A percentile compares a stretch with the other conserved stretches of the same genome.
Conservation (phyloP, 2,113 vertebrate genomes). For the Saguinus midas region DNA sequence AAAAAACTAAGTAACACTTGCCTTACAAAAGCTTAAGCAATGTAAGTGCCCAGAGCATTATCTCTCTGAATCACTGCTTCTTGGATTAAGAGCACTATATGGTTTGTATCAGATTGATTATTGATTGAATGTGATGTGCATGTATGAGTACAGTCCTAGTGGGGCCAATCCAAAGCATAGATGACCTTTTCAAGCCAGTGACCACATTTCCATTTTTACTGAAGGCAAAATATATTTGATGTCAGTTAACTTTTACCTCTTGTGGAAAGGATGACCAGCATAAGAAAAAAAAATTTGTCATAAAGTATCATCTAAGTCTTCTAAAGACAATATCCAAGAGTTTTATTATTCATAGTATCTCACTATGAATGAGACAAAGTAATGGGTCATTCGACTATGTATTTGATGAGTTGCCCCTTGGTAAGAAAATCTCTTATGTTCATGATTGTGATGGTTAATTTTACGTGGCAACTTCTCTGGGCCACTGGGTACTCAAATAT, state of each 20-base stretch:
- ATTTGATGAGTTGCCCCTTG: constrained; percentile 13
- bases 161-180: constrained; percentile 15
- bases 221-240: constrained; percentile 59
- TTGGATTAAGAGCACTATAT: constrained; percentile 48
- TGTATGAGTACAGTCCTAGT: constrained; percentile 31
- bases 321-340: background rate
- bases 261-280: constrained; percentile 46
- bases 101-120: constrained; percentile 49
- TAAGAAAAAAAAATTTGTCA: constrained; percentile 23
- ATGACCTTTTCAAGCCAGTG: constrained; percentile 55
- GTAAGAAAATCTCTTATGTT: background rate
- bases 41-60: background rate
- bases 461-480: background rate
- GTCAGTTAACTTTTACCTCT: constrained; percentile 57
- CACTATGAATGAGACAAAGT: constrained; percentile 10
- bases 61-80: constrained; percentile 25
- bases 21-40: constrained; percentile 28
- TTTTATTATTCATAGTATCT: constrained; percentile 44
- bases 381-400: background rate
- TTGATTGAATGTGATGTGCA: constrained; percentile 39
- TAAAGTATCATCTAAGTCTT: constrained; percentile 25
- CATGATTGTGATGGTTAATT: background rate
- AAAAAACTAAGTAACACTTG: background rate
- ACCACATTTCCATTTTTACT: constrained; percentile 69
- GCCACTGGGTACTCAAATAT: background rate